Conservation (phyloP, 2,113 vertebrate genomes). For the Myrmecophaga tridactyla region DNA sequence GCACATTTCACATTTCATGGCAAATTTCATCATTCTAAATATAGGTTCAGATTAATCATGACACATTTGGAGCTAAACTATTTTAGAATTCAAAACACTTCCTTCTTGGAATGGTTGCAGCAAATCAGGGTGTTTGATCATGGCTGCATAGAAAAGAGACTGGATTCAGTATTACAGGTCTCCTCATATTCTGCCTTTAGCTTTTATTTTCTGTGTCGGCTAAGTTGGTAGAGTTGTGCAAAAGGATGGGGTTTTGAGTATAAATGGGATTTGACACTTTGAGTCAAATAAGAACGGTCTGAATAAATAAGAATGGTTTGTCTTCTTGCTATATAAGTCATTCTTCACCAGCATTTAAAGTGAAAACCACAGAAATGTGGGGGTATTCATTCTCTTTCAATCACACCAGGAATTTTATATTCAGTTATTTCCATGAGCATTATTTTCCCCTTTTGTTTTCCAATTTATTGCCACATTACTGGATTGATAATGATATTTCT, state of each 20-base stretch:
- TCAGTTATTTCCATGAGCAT: slow-evolving; percentile 12
- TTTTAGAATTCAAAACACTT: slow-evolving; percentile 77
- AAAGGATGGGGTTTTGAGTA: slow-evolving; percentile 66
- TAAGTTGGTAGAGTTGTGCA: slow-evolving; percentile 48
- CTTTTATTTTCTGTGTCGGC: slow-evolving; percentile 50
- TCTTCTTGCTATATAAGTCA: slow-evolving; percentile 36
- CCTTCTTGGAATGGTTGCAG: slow-evolving; percentile 69
- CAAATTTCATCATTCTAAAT: slow-evolving; percentile 76
- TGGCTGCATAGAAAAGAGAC: slow-evolving; percentile 28
- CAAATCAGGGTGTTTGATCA: slow-evolving; percentile 65
- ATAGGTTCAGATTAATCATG: slow-evolving; percentile 76
- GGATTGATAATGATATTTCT: slow-evolving; percentile 63
- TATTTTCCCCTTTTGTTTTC: slow-evolving; percentile 55
- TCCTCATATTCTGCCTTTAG: slow-evolving; percentile 31
- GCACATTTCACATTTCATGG: slow-evolving; percentile 72
- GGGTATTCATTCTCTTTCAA: slow-evolving; percentile 41
- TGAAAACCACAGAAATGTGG: slow-evolving; percentile 53
- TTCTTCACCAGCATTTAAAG: slow-evolving; percentile 51
- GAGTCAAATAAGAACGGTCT: slow-evolving; percentile 67
- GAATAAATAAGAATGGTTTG: slow-evolving; percentile 66
- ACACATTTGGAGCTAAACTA: slow-evolving; percentile 75
- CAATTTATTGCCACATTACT: slow-evolving; percentile 56
- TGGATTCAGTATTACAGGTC: slow-evolving; percentile 13
- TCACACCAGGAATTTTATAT: slow-evolving; percentile 18
- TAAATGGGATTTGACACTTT: slow-evolving; percentile 68